Base-by-base conservation (phyloP, 2,888 invertebrate genomes). In the Zeuzera pyrina region DNA sequence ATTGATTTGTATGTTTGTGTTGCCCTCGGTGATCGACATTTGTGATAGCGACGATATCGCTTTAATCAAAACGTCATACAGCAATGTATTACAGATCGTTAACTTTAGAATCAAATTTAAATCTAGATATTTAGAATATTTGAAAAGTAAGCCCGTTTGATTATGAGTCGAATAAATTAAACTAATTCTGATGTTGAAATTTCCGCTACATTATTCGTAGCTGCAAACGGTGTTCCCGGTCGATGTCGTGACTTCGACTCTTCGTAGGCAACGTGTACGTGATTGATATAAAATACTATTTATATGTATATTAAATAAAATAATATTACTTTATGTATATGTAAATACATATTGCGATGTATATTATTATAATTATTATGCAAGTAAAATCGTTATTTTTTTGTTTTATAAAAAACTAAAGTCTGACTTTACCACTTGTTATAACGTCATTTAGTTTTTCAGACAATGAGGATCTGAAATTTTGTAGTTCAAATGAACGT, bases 351-450 rank as follows among this genome's bases (percentile, higher is more conserved):
- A 76, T 73, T 72, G 58, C 66, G 60, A 73, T 81, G 74, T 79
- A 78, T 78, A 72, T 74, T 76, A 71, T 43, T 42, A 43, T 29
- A 49, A 47, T 60, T 60, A 66, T 69, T 74, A 72, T 78, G 64
- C 70, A 72, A 15, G 67, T 78, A 68, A 76, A 76, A 76, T 74
- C 76, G 77, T 78, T 78, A 77, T 64, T 66, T n/a, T n/a, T 61
- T 60, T 70, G 59, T 70, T 74, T 78, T 76, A 55, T 65, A 64
- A 72, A 74, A 66, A 71, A 71, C 74, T 69, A 78, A 81, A 81
- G 83, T 81, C 81, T 81, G 83, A 83, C 81, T 81, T 68, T 39
- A 73, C 72, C 69, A 72, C 68, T 78, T 78, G 79, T 81, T 79
- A 53, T 52, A 36, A 58, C 58, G 56, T 68, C 68, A 64, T 70